Conservation (phyloP, 2,888 invertebrate species). For the Tenthredo mesomela region DNA sequence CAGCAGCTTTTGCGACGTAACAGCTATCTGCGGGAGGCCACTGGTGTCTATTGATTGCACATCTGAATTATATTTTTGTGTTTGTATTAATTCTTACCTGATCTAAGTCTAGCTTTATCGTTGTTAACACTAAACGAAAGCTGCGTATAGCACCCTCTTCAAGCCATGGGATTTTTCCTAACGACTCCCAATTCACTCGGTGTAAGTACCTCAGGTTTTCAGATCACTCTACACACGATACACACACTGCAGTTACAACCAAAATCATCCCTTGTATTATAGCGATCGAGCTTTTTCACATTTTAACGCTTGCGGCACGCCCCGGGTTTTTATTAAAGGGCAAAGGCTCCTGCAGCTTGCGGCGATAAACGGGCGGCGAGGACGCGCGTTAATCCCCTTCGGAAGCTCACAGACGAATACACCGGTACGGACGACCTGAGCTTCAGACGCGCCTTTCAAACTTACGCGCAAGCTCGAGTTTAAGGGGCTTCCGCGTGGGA, state of each 20-base stretch:
- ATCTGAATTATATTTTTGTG: neutral
- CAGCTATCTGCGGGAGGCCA: neutral
- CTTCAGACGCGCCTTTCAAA: slow-evolving; percentile 64
- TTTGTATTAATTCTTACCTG: slow-evolving; percentile 8
- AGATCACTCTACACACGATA: slow-evolving; percentile 31
- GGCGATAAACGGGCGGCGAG: slow-evolving; percentile 3
- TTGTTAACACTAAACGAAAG: slow-evolving; percentile 19
- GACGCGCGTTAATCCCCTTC: slow-evolving; percentile 28
- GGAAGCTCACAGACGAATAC: slow-evolving; percentile 52
- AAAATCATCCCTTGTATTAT: slow-evolving; percentile 16
- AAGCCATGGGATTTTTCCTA: slow-evolving; percentile 17
- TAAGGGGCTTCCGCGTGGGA: slow-evolving; percentile 45
- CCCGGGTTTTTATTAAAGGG: slow-evolving; percentile 42
- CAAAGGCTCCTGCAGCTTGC: slow-evolving; percentile 45
- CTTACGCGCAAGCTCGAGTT: slow-evolving; percentile 68
- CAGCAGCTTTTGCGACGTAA: slow-evolving; percentile 10
- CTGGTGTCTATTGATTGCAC: slow-evolving; percentile 15
- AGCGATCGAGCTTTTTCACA: slow-evolving; percentile 2
- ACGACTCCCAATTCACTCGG: slow-evolving; percentile 11
- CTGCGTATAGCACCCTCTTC: neutral
- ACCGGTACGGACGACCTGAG: slow-evolving; percentile 50
- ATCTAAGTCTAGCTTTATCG: neutral
- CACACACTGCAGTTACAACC: neutral
- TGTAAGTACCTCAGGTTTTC: neutral
- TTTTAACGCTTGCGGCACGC: slow-evolving; percentile 42